Conservation (phyloP, 2,888 invertebrate species). For the Polyploca ridens region DNA sequence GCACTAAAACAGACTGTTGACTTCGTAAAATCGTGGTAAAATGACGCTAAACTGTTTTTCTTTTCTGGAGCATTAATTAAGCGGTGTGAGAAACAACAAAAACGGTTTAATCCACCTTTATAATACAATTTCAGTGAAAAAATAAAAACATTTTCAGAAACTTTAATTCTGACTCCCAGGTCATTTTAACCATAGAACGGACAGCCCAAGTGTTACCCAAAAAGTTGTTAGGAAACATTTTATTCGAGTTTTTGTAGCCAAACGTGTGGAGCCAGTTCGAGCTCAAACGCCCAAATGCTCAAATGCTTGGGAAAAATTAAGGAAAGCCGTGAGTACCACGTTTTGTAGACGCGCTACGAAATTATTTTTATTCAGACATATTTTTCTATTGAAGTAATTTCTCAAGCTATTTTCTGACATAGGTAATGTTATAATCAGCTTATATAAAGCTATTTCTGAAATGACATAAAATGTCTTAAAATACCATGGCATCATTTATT, state of each 20-base stretch:
- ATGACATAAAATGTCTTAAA: no score
- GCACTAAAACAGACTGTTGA: no score
- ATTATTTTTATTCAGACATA: background rate
- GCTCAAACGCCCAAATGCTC: background rate
- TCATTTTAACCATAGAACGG: background rate
- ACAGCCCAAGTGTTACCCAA: background rate
- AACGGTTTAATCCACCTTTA: background rate
- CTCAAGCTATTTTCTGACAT: background rate
- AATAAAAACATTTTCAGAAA: background rate
- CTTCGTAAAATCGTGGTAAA: no score
- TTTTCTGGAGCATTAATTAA: no score
- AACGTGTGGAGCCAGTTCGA: background rate
- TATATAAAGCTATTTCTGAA: background rate
- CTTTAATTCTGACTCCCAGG: background rate
- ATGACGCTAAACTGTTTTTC: no score
- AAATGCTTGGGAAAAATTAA: conserved; percentile 16
- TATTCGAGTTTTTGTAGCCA: background rate
- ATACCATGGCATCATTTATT: no score
- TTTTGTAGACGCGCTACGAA: no score
- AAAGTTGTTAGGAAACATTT: background rate
- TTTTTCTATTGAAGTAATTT: background rate
- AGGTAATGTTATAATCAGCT: background rate
- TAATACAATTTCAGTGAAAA: background rate
- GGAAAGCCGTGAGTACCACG: conserved; percentile 9
- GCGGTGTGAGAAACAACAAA: no score